phyloP scores from a whole-genome alignment of 2,888 invertebrate genomes.

The Gastracanthus pulcherrimus region DNA sequence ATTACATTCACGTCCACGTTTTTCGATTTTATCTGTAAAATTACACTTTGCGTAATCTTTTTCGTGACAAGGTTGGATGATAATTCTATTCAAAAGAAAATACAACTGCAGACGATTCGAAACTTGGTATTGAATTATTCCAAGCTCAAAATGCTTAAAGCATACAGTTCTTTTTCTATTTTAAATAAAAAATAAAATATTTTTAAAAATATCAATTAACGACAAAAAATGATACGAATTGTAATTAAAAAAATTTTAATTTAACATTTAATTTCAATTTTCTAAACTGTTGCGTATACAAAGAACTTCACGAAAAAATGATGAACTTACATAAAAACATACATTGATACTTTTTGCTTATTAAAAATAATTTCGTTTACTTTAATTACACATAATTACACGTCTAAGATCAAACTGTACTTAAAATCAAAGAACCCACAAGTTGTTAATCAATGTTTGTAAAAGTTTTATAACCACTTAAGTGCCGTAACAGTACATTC shows the following conservation, averaged over 20 bases:
- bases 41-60: constrained; percentile 32
- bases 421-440: neutral
- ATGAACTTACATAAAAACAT: neutral
- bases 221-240: neutral
- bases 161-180: neutral
- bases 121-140: neutral
- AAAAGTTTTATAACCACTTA: neutral
- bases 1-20: neutral
- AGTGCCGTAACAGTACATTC: neutral
- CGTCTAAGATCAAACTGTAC: neutral
- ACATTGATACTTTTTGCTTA: neutral
- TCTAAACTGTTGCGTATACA: too few species aligned
- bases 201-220: neutral
- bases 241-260: neutral
- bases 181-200: neutral
- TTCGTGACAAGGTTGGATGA: constrained; percentile 2
- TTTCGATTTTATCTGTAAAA: constrained; percentile 40
- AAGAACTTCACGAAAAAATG: neutral
- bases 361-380: neutral
- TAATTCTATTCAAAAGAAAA: constrained; percentile 1
- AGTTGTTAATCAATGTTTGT: too few species aligned
- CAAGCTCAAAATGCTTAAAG: neutral
- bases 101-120: neutral
- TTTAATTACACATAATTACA: neutral
- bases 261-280: neutral